Evolutionary conservation across 2,797 vertebrate species (phyloP).

Genomic region (Psittacula derbiana): DNA sequence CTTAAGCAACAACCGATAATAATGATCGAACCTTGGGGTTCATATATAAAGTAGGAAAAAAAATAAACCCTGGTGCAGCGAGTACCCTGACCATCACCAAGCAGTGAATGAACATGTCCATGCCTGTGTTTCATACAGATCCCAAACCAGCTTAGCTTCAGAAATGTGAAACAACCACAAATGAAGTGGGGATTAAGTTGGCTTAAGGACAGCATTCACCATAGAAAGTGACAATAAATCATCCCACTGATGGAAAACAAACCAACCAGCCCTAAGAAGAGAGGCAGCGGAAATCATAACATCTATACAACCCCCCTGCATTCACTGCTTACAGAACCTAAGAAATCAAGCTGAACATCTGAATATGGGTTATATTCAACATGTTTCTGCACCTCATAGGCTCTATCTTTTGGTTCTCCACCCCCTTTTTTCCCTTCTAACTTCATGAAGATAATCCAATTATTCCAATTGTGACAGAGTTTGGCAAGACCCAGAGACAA

Average conservation of each 20-base stretch:
- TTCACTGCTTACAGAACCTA: not conserved
- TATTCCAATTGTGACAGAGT: not conserved
- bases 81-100: not conserved
- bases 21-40: not conserved
- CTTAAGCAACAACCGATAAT: not conserved
- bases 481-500: not conserved
- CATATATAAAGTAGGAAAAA: not conserved
- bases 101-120: not conserved
- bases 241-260: not conserved
- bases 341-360: not conserved
- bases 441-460: not conserved
- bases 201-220: not conserved
- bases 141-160: not conserved
- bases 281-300: not conserved
- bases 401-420: not conserved
- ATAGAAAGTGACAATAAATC: not conserved
- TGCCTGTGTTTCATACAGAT: not conserved
- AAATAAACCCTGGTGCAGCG: not conserved
- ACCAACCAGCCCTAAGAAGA: not conserved
- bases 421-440: rapidly evolving
- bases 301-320: not conserved
- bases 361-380: not conserved
- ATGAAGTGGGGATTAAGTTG: not conserved
- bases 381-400: not conserved
- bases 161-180: not conserved